Percentiles rank a stretch among this genome's conserved stretches.
phyloP scores from a whole-genome alignment of 2,113 vertebrate genomes.

The Vanacampus margaritifer region DNA sequence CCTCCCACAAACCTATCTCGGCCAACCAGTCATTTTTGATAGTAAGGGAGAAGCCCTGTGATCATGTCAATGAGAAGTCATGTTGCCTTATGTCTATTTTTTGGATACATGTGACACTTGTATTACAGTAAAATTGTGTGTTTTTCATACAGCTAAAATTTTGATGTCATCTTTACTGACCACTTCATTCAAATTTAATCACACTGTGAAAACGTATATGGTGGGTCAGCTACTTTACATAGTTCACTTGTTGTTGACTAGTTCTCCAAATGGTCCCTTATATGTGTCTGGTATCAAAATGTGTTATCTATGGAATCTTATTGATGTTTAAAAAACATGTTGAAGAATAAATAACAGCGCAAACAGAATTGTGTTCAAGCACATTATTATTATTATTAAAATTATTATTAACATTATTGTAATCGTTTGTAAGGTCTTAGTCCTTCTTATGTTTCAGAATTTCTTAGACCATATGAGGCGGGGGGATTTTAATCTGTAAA shows the following conservation, averaged over 20 bases:
- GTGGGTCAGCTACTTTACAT: neutral
- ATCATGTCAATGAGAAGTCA: slow-evolving; percentile 89
- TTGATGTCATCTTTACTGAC: neutral
- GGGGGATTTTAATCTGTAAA: no score
- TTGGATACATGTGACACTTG: neutral
- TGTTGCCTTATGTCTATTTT: neutral
- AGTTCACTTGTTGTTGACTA: neutral
- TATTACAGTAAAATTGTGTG: neutral
- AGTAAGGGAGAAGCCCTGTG: slow-evolving; percentile 74
- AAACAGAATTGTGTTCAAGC: neutral
- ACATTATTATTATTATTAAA: neutral
- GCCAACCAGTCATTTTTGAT: slow-evolving; percentile 66
- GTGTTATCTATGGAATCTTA: neutral
- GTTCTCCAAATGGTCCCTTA: neutral
- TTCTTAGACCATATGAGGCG: no score
- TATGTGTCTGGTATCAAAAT: neutral
- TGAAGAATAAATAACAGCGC: neutral
- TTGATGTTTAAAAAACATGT: neutral
- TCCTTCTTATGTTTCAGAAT: no score
- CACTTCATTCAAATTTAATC: neutral
- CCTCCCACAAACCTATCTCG: slow-evolving; percentile 73
- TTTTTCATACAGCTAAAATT: neutral
- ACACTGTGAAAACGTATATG: neutral
- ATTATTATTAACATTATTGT: no score
- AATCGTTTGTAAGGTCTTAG: no score